phyloP scores from a whole-genome alignment of 1,140 invertebrate genomes.

The Notospermus geniculatus region DNA sequence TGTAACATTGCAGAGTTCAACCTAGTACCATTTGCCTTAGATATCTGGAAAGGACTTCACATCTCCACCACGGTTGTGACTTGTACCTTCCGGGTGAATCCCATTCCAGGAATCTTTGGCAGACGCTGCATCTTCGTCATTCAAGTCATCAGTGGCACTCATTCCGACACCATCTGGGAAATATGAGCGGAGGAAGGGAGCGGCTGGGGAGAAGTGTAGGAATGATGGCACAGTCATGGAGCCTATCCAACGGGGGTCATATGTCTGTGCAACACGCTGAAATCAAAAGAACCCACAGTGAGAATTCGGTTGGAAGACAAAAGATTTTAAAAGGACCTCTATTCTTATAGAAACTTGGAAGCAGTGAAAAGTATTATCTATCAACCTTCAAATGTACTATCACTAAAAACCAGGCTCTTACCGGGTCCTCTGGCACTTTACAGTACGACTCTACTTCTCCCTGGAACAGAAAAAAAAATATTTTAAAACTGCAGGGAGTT shows the following conservation, averaged over 20 bases:
- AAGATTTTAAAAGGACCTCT: neutral
- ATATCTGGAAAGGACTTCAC: no score
- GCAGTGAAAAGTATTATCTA: no score
- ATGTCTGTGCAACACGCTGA: conserved; percentile 32
- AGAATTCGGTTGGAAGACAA: neutral
- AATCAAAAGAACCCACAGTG: conserved; percentile 10
- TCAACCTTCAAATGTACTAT: no score
- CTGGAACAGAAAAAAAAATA: no score
- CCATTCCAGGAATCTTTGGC: neutral
- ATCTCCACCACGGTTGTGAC: neutral
- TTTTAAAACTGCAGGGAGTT: no score
- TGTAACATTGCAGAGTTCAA: no score
- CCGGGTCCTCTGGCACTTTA: conserved; percentile 41
- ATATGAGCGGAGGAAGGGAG: conserved; percentile 52
- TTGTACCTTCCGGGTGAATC: neutral
- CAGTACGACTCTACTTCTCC: conserved; percentile 28
- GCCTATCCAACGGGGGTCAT: conserved; percentile 41
- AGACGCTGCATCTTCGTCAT: neutral
- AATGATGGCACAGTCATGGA: conserved; percentile 39
- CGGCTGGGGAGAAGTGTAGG: conserved; percentile 55
- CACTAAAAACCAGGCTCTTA: conserved; percentile 30
- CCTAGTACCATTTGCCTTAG: no score
- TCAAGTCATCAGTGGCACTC: conserved; percentile 33
- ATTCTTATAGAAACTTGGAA: neutral
- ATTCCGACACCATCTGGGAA: conserved; percentile 56